Conservation (phyloP, 2,888 invertebrate species). For the Agriopis aurantiaria region DNA sequence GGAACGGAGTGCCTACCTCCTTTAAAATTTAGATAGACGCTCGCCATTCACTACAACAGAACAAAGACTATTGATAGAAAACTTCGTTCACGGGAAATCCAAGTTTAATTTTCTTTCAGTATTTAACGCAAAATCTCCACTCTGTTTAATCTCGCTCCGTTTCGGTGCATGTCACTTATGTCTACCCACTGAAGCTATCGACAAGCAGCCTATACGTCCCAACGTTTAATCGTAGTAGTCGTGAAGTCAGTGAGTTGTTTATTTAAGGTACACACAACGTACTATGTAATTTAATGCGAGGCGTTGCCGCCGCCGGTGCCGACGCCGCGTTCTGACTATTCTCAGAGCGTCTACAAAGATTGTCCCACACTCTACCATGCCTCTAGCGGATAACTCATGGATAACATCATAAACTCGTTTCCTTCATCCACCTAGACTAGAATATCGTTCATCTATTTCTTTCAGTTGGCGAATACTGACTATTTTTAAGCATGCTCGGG, state of each 20-base stretch:
- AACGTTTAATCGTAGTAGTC: too few species aligned
- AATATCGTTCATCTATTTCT: neutral
- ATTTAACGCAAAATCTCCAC: too few species aligned
- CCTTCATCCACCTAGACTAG: constrained; percentile 6
- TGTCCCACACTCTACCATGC: neutral
- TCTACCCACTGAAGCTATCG: neutral
- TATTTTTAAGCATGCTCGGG: too few species aligned
- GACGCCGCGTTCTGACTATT: neutral
- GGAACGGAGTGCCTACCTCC: neutral
- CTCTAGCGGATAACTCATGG: constrained; percentile 2
- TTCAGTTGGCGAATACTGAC: neutral
- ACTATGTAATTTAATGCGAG: too few species aligned
- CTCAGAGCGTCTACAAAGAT: constrained; percentile 27
- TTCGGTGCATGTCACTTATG: neutral
- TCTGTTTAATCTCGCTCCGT: too few species aligned
- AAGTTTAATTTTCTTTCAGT: too few species aligned
- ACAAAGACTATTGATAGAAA: too few species aligned
- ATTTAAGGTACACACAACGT: too few species aligned
- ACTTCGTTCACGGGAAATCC: too few species aligned
- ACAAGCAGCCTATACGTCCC: neutral
- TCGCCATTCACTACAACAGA: too few species aligned
- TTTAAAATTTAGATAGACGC: neutral
- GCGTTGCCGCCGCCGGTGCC: too few species aligned
- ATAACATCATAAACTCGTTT: constrained; percentile 19
- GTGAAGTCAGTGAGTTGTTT: too few species aligned